Evolutionary conservation across 2,797 vertebrate genomes (phyloP), one percentile per base, ranked within the genome.

Genomic region (Apogon hyalosoma): DNA sequence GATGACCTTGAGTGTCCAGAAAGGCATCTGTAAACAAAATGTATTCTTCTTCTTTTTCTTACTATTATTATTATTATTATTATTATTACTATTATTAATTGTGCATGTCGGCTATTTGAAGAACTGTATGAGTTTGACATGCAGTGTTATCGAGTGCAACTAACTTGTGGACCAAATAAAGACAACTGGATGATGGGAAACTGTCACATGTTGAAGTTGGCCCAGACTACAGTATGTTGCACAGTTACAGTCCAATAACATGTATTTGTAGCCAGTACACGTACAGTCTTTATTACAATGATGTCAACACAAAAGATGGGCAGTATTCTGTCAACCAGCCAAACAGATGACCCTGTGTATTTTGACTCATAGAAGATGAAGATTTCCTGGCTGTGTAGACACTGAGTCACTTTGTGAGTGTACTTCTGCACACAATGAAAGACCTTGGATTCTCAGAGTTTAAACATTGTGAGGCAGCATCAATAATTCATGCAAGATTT

Each of bases 211-310:
- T 33, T 33, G 31, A 33, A 33, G 31, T 33, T 33, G 31, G 31
- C 7, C 6, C 31, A 33, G 31, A 33, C 21, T 24, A 24, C 21
- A 24, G 7, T 33, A 33, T 33, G 61, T 38, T 69, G 24, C 55
- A 73, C 38, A 54, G 31, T 12, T 72, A 67, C 52, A 58, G 68
- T 33, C 57, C 55, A 19, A 66, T 66, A 16, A 21, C 43, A 1
- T 39, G 43, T 4, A 11, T 2, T 12, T 43, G 16, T 16, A 48
- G 46, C 3, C 15, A 48, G 10, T 74, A 50, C 55, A 28, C 2
- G 6, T 52, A 62, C 46, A 61, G 47, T 15, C 1, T 41, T 43
- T 1, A 54, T 7, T 19, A 42, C 3, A 42, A 56, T 15, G 9
- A 56, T 56, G 18, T 56, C 19, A 9, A 56, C n/a, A 14, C 13